Evolutionary conservation across 2,888 invertebrate genomes (phyloP), one percentile per base, ranked within the genome.

Genomic region (Norana najaformis): DNA sequence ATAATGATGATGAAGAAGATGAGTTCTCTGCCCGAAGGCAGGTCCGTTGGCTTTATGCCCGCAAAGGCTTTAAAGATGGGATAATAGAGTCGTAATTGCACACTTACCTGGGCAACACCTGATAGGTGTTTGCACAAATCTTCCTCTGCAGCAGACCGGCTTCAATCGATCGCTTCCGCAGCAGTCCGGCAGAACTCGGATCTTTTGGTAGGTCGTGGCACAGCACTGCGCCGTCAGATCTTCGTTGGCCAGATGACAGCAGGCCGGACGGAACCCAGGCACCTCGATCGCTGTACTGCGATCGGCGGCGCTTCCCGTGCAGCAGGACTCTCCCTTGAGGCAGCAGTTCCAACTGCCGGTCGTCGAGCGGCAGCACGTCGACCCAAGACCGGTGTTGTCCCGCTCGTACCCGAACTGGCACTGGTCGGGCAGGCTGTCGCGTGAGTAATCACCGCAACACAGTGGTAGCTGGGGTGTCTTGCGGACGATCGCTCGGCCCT

Each of bases 171-270:
- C 85, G 8, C 85, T 37, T 23, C 30, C 36, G 85, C 85, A 85
- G 36, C 85, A 85, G 85, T 85, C 85, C 20, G 85, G 85, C 36
- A 85, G 85, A 35, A 85, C 85, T 20, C 85, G 85, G 85, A 85
- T 37, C 85, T 85, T 85, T 35, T 85, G 35, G 85, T 85, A 85
- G 85, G 85, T 85, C 36, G 85, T 85, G 85, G 85, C 85, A 36
- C 85, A 85, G 85, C 85, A 85, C 36, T 85, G 85, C 23, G 85
- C 85, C 85, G 85, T 85, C 36, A 85, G 85, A 16, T 85, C 85
- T 35, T 85, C 85, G 36, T 85, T 85, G 36, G 4, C 34, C 36
- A 85, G 85, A 14, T 85, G 36, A 37, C 85, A 85, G 18, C 85
- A 85, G 0, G 85, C 85, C 18, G 85, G 85, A 36, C 85, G 85